phyloP scores from a whole-genome alignment of 2,113 vertebrate species.

The Catharus bicknelli region DNA sequence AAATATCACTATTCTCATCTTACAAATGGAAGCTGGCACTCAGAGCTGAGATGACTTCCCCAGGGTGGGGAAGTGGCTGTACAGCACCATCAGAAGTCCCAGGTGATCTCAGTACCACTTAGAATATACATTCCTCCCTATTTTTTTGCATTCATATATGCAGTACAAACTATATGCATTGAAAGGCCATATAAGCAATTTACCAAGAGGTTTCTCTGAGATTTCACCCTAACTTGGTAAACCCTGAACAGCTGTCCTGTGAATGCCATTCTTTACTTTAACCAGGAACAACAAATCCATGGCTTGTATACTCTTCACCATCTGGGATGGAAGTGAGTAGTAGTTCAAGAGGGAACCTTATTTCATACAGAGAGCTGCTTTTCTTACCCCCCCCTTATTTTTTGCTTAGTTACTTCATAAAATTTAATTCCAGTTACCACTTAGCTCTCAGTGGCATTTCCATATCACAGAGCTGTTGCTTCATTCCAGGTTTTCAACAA shows the following conservation, averaged over 20 bases:
- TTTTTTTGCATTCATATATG: background rate
- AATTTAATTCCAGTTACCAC: conserved; percentile 20
- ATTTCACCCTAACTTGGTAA: background rate
- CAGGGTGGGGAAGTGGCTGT: background rate
- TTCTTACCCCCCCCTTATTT: accelerated
- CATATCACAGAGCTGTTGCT: conserved; percentile 25
- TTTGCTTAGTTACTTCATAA: background rate
- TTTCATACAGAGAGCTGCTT: background rate
- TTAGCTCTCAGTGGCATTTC: conserved; percentile 23
- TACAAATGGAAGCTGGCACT: background rate
- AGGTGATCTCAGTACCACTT: background rate
- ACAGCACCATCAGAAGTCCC: background rate
- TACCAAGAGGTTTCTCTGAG: background rate
- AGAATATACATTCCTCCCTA: background rate
- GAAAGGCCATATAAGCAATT: background rate
- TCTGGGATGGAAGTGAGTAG: background rate
- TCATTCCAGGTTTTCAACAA: conserved; percentile 59
- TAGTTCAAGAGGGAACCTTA: background rate
- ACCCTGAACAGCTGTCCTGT: background rate
- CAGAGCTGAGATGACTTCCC: background rate
- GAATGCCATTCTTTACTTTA: background rate
- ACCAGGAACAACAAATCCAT: background rate
- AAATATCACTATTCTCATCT: background rate
- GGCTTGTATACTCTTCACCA: background rate
- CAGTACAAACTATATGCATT: background rate